A percentile compares a stretch with the other conserved stretches of the same genome.
Evolutionary conservation across 2,888 invertebrate species (phyloP).

Genomic region (Myopa testacea): DNA sequence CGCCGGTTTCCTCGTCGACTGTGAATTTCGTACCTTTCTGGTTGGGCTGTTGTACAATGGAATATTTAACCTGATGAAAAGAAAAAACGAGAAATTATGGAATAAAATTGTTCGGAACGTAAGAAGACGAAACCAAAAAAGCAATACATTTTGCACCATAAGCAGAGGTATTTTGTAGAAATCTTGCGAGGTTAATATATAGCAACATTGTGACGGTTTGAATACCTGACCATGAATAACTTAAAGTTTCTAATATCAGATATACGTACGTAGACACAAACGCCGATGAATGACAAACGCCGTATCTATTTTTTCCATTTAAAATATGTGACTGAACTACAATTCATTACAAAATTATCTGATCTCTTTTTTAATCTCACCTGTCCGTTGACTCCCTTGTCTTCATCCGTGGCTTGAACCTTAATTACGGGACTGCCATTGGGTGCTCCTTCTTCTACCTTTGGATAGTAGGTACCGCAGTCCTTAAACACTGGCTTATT

Average conservation of each 20-base stretch:
- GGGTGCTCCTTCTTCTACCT: slow-evolving; percentile 93
- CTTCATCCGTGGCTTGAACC: slow-evolving; percentile 94
- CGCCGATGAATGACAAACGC: too few species aligned
- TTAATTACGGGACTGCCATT: slow-evolving; percentile 94
- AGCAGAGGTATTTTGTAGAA: neutral
- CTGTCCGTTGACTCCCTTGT: slow-evolving; percentile 95
- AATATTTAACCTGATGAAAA: slow-evolving; percentile 80
- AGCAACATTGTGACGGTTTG: neutral
- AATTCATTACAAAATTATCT: too few species aligned
- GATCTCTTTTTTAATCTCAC: slow-evolving; percentile 50
- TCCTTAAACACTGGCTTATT: slow-evolving; percentile 97
- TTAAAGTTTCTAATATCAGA: too few species aligned
- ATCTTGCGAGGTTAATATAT: neutral
- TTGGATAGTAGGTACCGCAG: slow-evolving; percentile 91
- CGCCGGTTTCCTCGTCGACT: slow-evolving; percentile 94
- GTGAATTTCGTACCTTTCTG: slow-evolving; percentile 95
- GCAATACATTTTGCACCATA: too few species aligned
- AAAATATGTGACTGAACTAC: too few species aligned
- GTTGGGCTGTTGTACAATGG: slow-evolving; percentile 96
- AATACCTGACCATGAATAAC: too few species aligned
- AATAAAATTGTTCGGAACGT: neutral
- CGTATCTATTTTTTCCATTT: too few species aligned
- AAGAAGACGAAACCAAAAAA: too few species aligned
- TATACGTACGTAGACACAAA: too few species aligned
- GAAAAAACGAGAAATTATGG: neutral